Evolutionary conservation across 2,797 vertebrate species (phyloP).

Genomic region (Sebastes nivosus): DNA sequence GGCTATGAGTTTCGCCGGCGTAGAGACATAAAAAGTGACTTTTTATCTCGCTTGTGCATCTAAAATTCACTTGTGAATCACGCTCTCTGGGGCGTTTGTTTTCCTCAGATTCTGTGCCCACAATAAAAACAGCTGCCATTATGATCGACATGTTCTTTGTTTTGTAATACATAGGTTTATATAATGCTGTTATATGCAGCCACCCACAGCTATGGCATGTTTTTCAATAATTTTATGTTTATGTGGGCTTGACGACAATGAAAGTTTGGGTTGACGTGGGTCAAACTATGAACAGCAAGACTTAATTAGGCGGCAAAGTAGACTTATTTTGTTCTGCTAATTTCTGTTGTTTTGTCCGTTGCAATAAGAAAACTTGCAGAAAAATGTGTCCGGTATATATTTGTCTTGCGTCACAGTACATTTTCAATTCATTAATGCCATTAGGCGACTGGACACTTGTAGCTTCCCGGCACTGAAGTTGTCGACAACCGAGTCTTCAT

Average conservation of each 20-base stretch:
- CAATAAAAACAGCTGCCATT: constrained; percentile 35
- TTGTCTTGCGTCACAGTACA: neutral
- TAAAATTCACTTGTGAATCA: constrained; percentile 33
- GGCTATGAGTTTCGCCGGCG: no score
- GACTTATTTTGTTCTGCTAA: neutral
- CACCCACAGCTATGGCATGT: constrained; percentile 15
- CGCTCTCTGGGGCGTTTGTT: constrained; percentile 24
- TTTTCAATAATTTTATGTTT: neutral
- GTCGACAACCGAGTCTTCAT: neutral
- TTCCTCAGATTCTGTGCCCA: constrained; percentile 16
- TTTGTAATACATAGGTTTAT: constrained; percentile 25
- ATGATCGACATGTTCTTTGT: constrained; percentile 45
- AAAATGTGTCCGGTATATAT: neutral
- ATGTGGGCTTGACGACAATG: neutral
- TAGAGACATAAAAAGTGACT: no score
- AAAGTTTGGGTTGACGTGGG: neutral
- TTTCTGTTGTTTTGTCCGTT: neutral
- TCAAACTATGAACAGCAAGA: neutral
- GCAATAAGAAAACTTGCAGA: neutral
- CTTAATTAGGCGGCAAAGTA: neutral
- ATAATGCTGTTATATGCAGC: constrained; percentile 6
- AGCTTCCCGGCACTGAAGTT: neutral
- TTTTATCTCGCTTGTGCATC: neutral
- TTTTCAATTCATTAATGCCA: neutral
- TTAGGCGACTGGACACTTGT: neutral